These are phyloP conservation scores for Lipotes vexillifer DNA, from an alignment of 2,113 vertebrate genomes.

Conservation along the genomic window DNA sequence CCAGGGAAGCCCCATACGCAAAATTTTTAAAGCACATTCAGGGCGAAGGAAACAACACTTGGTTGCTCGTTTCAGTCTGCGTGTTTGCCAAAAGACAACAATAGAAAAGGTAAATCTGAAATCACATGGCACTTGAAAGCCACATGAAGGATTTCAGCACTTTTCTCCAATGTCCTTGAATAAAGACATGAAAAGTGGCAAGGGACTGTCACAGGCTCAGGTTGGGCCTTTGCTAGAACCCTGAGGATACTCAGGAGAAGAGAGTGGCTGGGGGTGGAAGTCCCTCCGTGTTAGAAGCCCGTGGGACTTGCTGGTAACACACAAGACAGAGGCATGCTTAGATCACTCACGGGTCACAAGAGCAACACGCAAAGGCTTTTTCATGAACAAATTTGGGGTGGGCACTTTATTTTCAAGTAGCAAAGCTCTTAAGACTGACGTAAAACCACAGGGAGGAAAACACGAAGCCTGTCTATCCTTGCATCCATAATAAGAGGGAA, in stretches of 20 bases:
- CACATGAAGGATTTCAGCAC: neutral
- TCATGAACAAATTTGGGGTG: too few species aligned
- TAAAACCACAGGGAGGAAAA: neutral
- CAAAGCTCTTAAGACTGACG: rapidly evolving
- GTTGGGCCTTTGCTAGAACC: neutral
- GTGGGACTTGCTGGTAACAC: neutral
- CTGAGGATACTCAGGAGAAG: neutral
- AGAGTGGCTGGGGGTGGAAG: rapidly evolving
- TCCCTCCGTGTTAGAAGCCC: neutral
- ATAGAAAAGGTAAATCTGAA: neutral
- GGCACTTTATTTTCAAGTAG: neutral
- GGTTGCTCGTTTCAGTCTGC: neutral
- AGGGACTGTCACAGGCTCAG: rapidly evolving
- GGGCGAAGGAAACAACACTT: neutral
- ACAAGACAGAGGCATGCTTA: neutral
- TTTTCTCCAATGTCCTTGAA: neutral
- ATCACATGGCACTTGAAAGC: neutral
- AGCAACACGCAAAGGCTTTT: neutral
- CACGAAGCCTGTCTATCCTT: neutral
- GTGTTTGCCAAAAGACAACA: neutral
- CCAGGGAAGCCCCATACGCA: neutral
- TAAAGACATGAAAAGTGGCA: neutral
- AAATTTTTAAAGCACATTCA: neutral
- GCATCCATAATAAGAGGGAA: neutral
- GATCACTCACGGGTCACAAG: rapidly evolving